A percentile compares a stretch with the other conserved stretches of the same genome.
phyloP scores from a whole-genome alignment of 2,888 invertebrate species.

The Standfussiana lucernea region DNA sequence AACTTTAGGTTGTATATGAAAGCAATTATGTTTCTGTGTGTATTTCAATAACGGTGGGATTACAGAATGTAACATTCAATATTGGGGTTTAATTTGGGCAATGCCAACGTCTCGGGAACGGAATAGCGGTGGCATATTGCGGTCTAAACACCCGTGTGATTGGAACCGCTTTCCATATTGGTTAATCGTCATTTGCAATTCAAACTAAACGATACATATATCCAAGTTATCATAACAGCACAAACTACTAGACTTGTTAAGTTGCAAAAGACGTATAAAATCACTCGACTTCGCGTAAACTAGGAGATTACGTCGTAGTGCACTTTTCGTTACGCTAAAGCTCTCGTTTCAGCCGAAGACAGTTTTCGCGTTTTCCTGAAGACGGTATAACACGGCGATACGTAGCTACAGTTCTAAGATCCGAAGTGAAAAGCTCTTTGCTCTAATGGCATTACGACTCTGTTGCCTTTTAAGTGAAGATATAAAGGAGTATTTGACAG shows the following conservation, averaged over 20 bases:
- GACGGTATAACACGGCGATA: constrained; percentile 50
- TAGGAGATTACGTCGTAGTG: constrained; percentile 63
- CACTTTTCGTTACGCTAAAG: constrained; percentile 65
- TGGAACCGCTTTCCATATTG: constrained; percentile 76
- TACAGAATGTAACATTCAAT: constrained; percentile 75
- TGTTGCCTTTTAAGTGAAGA: constrained; percentile 57
- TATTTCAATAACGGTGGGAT: constrained; percentile 68
- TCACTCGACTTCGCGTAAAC: constrained; percentile 47
- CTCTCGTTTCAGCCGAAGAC: constrained; percentile 59
- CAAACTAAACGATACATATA: constrained; percentile 58
- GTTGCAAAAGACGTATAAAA: constrained; percentile 31
- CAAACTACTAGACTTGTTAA: constrained; percentile 26
- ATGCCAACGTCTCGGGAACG: constrained; percentile 77
- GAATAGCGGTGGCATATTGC: constrained; percentile 74
- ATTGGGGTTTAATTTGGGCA: constrained; percentile 79
- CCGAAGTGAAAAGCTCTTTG: constrained; percentile 64
- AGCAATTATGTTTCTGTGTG: constrained; percentile 50
- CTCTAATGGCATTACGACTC: constrained; percentile 63
- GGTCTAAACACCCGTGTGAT: constrained; percentile 81
- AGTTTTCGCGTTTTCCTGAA: constrained; percentile 59
- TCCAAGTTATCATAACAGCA: constrained; percentile 49
- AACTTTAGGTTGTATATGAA: constrained; percentile 20
- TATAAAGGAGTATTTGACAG: constrained; percentile 57
- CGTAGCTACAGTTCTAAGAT: constrained; percentile 59
- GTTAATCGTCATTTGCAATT: constrained; percentile 82